Conservation (phyloP, 2,888 invertebrate genomes). For the Ornithoptera alexandrae region DNA sequence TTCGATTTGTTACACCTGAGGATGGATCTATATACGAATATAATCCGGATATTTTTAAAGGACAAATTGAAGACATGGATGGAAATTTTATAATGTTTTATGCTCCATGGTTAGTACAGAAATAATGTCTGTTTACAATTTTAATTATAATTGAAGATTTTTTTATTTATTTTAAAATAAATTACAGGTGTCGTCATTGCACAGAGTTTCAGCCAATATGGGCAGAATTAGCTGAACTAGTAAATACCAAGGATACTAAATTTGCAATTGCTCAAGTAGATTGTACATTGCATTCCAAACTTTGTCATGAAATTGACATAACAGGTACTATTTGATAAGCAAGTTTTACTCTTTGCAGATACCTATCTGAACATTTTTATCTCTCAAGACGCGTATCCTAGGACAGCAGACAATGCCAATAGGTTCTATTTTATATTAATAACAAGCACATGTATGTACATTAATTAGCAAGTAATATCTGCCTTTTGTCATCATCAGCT, state of each 20-base stretch:
- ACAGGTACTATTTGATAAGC: conserved; percentile 71
- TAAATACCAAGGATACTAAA: conserved; percentile 82
- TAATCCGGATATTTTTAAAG: conserved; percentile 81
- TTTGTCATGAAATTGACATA: conserved; percentile 88
- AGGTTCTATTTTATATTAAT: too few relatives aligned
- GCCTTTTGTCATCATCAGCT: too few relatives aligned
- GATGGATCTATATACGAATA: conserved; percentile 80
- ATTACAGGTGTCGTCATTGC: conserved; percentile 91
- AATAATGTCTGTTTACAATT: background rate
- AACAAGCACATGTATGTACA: too few relatives aligned
- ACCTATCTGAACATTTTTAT: too few relatives aligned
- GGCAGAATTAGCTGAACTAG: conserved; percentile 85
- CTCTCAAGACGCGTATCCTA: too few relatives aligned
- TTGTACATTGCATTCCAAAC: conserved; percentile 84
- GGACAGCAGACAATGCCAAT: too few relatives aligned
- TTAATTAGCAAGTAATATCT: too few relatives aligned
- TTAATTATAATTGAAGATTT: background rate
- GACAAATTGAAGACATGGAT: conserved; percentile 81
- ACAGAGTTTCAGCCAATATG: conserved; percentile 87
- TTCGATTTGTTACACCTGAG: conserved; percentile 84
- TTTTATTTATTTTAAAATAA: background rate
- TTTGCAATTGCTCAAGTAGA: conserved; percentile 89
- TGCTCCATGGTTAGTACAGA: conserved; percentile 86
- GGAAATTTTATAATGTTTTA: conserved; percentile 89
- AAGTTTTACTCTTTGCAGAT: background rate